phyloP scores from a whole-genome alignment of 1,140 invertebrate species.

The Mamestra configurata region DNA sequence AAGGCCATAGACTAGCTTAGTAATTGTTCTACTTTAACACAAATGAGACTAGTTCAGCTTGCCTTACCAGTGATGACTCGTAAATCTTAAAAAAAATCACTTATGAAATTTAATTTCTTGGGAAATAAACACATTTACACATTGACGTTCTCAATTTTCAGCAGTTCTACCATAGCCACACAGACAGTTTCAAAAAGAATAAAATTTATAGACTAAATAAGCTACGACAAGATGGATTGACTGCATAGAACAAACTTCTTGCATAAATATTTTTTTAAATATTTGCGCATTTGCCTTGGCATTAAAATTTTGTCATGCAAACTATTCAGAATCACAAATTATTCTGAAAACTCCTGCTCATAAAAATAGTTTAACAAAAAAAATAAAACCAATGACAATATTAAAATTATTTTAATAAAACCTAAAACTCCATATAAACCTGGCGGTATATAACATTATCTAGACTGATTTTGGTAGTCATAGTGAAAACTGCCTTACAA shows the following conservation, averaged over 20 bases:
- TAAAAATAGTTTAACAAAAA: background rate
- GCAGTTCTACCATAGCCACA: background rate
- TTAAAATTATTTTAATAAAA: constrained; percentile 8
- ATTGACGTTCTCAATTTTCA: background rate
- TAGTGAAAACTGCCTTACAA: no score
- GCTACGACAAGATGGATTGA: background rate
- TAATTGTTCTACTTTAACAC: constrained; percentile 14
- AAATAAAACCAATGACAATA: background rate
- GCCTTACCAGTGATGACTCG: background rate
- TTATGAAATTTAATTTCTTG: background rate
- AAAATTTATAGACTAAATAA: background rate
- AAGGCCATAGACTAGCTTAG: constrained; percentile 7
- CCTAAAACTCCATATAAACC: constrained; percentile 6
- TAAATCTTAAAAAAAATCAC: background rate
- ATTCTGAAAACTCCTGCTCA: background rate
- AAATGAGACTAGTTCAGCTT: constrained; percentile 7
- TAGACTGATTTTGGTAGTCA: no score
- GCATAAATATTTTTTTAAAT: background rate
- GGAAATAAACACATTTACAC: background rate
- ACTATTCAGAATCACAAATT: background rate
- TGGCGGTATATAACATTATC: background rate
- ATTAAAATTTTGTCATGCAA: background rate
- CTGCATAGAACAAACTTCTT: background rate
- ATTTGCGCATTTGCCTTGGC: background rate
- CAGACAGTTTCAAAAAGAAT: background rate